Evolutionary conservation across 2,113 vertebrate genomes (phyloP).

Genomic region (Seriola quinqueradiata): DNA sequence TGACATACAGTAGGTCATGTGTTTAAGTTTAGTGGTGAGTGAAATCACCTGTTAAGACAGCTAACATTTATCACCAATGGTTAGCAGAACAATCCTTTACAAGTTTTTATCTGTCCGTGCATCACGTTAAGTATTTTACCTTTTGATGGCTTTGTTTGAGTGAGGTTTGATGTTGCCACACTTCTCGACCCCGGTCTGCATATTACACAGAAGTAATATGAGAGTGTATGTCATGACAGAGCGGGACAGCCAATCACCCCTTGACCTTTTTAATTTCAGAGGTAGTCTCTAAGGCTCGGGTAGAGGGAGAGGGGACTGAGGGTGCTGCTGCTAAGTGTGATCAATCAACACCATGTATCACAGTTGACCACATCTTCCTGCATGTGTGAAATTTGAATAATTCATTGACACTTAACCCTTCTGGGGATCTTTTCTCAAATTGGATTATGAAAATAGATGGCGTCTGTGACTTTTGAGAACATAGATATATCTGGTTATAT

Average conservation of each 20-base stretch:
- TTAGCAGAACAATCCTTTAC: neutral
- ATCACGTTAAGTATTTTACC: constrained; percentile 5
- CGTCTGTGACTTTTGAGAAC: neutral
- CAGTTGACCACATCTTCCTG: constrained; percentile 50
- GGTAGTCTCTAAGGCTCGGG: constrained; percentile 49
- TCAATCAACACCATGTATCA: constrained; percentile 70
- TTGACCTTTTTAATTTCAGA: constrained; percentile 71
- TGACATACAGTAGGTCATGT: neutral
- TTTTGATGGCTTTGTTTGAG: neutral
- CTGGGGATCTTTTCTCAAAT: constrained; percentile 12
- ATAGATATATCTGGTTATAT: neutral
- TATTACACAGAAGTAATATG: constrained; percentile 23
- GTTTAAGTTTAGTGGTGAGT: constrained; percentile 7
- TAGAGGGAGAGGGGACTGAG: neutral
- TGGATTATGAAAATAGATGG: constrained; percentile 45
- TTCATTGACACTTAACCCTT: constrained; percentile 52
- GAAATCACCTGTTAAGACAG: constrained; percentile 14
- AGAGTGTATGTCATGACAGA: constrained; percentile 25
- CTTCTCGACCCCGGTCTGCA: constrained; percentile 19
- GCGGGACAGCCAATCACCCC: constrained; percentile 57
- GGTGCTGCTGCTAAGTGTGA: constrained; percentile 58
- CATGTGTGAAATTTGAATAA: constrained; percentile 66
- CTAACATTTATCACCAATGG: neutral
- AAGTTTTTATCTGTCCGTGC: neutral
- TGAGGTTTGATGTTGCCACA: neutral